phyloP scores from a whole-genome alignment of 1,140 invertebrate genomes.

The Geopemphigus sp. region DNA sequence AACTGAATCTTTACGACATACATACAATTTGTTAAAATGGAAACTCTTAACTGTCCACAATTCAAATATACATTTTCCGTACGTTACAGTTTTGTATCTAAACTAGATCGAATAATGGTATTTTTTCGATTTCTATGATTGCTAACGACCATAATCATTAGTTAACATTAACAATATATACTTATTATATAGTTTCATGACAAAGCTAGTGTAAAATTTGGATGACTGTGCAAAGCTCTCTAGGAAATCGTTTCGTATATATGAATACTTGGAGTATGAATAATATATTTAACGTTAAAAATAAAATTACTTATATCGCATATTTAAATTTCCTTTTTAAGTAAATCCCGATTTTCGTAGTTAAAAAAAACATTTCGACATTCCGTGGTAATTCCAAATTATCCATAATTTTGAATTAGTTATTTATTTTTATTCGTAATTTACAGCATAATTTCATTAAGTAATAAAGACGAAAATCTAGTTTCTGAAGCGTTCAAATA shows the following conservation, averaged over 20 bases:
- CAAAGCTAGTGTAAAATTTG: neutral
- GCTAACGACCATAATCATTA: constrained; percentile 19
- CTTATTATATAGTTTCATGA: too few species aligned
- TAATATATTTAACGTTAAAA: neutral
- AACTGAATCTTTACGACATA: too few species aligned
- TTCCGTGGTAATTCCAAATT: too few species aligned
- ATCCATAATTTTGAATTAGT: too few species aligned
- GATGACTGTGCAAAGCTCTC: neutral
- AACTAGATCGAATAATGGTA: neutral
- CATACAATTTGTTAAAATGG: neutral
- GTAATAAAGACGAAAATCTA: too few species aligned
- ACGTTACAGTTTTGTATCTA: neutral
- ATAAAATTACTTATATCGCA: neutral
- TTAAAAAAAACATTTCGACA: too few species aligned
- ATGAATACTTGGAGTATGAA: neutral
- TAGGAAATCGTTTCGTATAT: neutral
- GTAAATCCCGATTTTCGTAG: too few species aligned
- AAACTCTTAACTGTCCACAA: neutral
- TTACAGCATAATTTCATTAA: too few species aligned
- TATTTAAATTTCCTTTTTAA: neutral
- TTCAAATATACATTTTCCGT: neutral
- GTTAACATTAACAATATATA: too few species aligned
- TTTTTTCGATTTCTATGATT: neutral
- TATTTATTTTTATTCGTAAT: too few species aligned
- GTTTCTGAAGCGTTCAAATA: too few species aligned